phyloP scores from a whole-genome alignment of 2,113 vertebrate genomes.

The Odocoileus virginianus region DNA sequence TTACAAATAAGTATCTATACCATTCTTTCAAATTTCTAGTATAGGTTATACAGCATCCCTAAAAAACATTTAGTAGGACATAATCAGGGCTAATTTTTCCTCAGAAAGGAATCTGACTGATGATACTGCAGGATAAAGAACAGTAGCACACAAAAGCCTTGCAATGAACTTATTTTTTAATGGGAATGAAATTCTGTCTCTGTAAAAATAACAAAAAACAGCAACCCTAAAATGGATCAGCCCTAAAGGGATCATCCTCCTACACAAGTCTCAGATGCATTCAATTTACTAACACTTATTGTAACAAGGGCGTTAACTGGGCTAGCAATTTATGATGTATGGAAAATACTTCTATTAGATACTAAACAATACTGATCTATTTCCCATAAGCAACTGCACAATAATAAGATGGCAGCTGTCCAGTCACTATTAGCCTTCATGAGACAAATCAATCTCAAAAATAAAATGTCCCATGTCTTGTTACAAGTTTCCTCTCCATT shows the following conservation, averaged over 20 bases:
- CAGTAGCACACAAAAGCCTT: background rate
- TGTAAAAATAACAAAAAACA: background rate
- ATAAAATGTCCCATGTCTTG: background rate
- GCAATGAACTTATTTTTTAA: background rate
- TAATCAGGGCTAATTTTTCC: background rate
- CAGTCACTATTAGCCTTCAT: background rate
- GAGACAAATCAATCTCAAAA: background rate
- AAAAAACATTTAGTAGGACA: background rate
- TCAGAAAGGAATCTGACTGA: background rate
- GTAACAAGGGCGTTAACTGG: background rate
- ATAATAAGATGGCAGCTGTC: constrained; percentile 22
- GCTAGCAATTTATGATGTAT: constrained; percentile 2
- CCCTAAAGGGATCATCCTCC: background rate
- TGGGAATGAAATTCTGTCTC: background rate
- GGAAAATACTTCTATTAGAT: background rate
- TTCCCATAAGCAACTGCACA: constrained; percentile 8
- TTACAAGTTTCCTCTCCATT: background rate
- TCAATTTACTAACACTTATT: background rate
- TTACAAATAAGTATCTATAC: background rate
- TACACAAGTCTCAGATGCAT: background rate
- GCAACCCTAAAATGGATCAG: background rate
- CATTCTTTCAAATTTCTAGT: background rate
- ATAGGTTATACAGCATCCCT: background rate
- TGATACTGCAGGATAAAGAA: background rate
- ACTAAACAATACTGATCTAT: background rate